A percentile compares a stretch with the other conserved stretches of the same genome.
phyloP scores from a whole-genome alignment of 1,140 invertebrate genomes.

The Zaprionus kolodkinae region DNA sequence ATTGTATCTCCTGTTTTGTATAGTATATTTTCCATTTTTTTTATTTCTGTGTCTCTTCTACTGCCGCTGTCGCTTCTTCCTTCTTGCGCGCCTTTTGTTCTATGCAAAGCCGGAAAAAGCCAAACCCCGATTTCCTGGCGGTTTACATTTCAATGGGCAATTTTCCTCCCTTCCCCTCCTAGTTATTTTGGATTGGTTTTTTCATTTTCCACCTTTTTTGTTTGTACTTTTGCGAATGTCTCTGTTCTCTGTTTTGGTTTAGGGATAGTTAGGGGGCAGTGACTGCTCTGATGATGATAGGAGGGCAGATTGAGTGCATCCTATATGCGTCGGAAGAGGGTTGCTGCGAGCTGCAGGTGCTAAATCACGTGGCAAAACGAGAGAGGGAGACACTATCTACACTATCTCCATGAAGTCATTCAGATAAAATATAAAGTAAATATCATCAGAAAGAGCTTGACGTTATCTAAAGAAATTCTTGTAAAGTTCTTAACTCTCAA shows the following conservation, averaged over 20 bases:
- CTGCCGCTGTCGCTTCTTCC: conserved; percentile 55
- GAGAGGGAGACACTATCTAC: background rate
- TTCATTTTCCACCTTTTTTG: conserved; percentile 21
- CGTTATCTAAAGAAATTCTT: background rate
- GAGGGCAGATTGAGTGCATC: background rate
- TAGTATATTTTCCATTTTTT: conserved; percentile 48
- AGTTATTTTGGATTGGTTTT: conserved; percentile 34
- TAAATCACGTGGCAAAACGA: conserved; percentile 28
- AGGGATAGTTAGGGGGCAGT: conserved; percentile 54
- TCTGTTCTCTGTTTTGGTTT: conserved; percentile 42
- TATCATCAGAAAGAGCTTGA: background rate
- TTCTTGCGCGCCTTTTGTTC: conserved; percentile 58
- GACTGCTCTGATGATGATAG: conserved; percentile 56
- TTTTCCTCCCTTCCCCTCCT: conserved; percentile 49
- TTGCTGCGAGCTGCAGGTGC: conserved; percentile 21
- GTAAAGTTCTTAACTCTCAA: background rate
- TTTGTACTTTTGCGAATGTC: conserved; percentile 20
- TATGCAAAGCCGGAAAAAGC: conserved; percentile 77
- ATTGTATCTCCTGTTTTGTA: conserved; percentile 67
- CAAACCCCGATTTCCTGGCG: conserved; percentile 82
- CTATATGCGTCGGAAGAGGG: background rate
- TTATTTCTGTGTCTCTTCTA: background rate
- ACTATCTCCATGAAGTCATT: background rate
- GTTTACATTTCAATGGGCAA: conserved; percentile 83
- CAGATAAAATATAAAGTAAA: background rate